Evolutionary conservation across 2,888 invertebrate species (phyloP).

Genomic region (Laspeyria flexula): DNA sequence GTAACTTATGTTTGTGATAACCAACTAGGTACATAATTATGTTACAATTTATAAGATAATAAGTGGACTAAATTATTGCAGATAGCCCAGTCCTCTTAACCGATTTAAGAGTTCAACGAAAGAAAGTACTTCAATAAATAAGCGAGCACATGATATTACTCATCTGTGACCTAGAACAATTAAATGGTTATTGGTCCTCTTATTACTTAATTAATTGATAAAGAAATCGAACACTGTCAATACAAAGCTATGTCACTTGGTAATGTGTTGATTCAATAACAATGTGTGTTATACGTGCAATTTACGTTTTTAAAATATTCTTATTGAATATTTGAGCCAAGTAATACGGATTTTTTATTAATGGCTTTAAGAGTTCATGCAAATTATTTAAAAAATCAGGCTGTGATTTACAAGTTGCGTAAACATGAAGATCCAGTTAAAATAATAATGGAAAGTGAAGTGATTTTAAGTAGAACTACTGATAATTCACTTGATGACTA

Average conservation of each 20-base stretch:
- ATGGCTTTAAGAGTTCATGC: slow-evolving; percentile 24
- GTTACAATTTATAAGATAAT: too few relatives aligned
- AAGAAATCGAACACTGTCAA: slow-evolving; percentile 12
- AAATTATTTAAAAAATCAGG: slow-evolving; percentile 10
- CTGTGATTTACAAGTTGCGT: background rate
- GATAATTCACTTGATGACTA: slow-evolving; percentile 27
- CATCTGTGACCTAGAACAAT: slow-evolving; percentile 33
- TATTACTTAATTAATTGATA: slow-evolving; percentile 28
- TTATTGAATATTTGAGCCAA: background rate
- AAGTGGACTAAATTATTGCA: too few relatives aligned
- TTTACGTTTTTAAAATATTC: background rate
- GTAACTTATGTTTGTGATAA: too few relatives aligned
- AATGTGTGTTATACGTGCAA: slow-evolving; percentile 7
- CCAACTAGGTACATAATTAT: too few relatives aligned
- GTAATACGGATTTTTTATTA: background rate
- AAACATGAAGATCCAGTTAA: slow-evolving; percentile 11
- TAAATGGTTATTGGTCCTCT: slow-evolving; percentile 27
- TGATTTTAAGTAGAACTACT: slow-evolving; percentile 19
- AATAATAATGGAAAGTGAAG: slow-evolving; percentile 37
- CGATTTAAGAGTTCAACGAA: background rate
- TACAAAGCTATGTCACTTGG: slow-evolving; percentile 16
- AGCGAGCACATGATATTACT: background rate
- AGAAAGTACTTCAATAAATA: background rate
- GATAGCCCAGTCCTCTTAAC: too few relatives aligned
- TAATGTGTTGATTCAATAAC: slow-evolving; percentile 8